phyloP scores from a whole-genome alignment of 2,113 vertebrate genomes.

The Suncus etruscus region DNA sequence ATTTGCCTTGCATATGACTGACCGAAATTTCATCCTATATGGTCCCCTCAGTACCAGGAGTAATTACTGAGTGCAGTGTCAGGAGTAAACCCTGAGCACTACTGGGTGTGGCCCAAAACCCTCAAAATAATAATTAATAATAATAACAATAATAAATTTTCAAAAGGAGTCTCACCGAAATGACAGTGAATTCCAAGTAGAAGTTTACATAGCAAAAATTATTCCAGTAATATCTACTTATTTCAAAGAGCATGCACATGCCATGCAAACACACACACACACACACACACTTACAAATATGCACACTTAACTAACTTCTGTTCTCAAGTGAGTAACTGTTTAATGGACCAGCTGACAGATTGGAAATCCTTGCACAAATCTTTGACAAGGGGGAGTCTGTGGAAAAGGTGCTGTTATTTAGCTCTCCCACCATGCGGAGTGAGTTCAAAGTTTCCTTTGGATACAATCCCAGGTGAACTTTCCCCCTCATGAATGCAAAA shows the following conservation, averaged over 20 bases:
- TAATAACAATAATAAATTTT: too few species aligned
- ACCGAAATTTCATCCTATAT: too few species aligned
- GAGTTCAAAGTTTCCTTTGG: slow-evolving; percentile 88
- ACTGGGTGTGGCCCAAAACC: too few species aligned
- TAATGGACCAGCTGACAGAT: slow-evolving; percentile 83
- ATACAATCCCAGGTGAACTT: slow-evolving; percentile 87
- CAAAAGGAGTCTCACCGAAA: too few species aligned
- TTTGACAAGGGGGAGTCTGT: slow-evolving; percentile 85
- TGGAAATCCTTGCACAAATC: slow-evolving; percentile 85
- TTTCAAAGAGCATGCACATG: not conserved
- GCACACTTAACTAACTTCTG: slow-evolving; percentile 76
- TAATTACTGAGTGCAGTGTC: too few species aligned
- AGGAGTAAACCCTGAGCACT: too few species aligned
- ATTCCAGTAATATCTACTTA: not conserved
- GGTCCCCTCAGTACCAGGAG: too few species aligned
- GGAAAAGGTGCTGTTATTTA: slow-evolving; percentile 82
- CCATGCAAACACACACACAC: not conserved
- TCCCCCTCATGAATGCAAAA: slow-evolving; percentile 84
- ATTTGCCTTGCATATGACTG: too few species aligned
- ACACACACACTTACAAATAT: not conserved
- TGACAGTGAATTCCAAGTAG: slow-evolving; percentile 13
- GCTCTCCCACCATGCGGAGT: slow-evolving; percentile 85
- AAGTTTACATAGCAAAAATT: slow-evolving; percentile 26
- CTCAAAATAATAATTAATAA: too few species aligned
- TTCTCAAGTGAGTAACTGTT: slow-evolving; percentile 83